phyloP scores from a whole-genome alignment of 2,888 invertebrate genomes.

The Acrobeloides nanus region DNA sequence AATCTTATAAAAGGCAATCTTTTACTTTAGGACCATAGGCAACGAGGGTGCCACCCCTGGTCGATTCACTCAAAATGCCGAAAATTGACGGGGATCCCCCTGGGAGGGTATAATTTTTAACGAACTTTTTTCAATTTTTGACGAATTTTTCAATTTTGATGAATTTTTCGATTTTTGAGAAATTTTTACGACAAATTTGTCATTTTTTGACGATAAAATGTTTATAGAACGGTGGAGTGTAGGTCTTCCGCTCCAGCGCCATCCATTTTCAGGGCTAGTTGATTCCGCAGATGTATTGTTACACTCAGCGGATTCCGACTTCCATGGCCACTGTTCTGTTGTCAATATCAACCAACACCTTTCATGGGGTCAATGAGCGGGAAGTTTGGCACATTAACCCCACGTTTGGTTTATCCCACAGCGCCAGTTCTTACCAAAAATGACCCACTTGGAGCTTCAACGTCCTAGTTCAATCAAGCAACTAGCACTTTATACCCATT shows the following conservation, averaged over 20 bases:
- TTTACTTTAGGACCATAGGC: no score
- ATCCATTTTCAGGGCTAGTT: constrained; percentile 66
- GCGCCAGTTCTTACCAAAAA: constrained; percentile 64
- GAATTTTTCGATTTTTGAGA: no score
- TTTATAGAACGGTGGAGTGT: constrained; percentile 59
- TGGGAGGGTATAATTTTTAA: no score
- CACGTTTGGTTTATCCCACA: constrained; percentile 70
- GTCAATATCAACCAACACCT: constrained; percentile 65
- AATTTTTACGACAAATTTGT: no score
- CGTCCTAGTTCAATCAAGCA: no score
- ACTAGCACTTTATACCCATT: constrained; percentile 67
- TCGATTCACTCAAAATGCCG: no score
- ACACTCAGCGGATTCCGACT: constrained; percentile 67
- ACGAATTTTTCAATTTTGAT: no score
- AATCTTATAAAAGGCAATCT: no score
- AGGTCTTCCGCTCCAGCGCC: constrained; percentile 62
- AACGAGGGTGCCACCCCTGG: no score
- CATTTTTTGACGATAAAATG: no score
- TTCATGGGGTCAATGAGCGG: constrained; percentile 64
- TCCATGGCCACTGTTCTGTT: constrained; percentile 71
- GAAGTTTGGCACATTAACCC: constrained; percentile 65
- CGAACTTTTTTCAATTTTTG: no score
- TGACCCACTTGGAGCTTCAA: constrained; percentile 66
- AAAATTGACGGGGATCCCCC: no score
- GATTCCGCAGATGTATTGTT: constrained; percentile 65